Conservation (phyloP, 1,140 invertebrate species). For the Neodiprion lecontei region DNA sequence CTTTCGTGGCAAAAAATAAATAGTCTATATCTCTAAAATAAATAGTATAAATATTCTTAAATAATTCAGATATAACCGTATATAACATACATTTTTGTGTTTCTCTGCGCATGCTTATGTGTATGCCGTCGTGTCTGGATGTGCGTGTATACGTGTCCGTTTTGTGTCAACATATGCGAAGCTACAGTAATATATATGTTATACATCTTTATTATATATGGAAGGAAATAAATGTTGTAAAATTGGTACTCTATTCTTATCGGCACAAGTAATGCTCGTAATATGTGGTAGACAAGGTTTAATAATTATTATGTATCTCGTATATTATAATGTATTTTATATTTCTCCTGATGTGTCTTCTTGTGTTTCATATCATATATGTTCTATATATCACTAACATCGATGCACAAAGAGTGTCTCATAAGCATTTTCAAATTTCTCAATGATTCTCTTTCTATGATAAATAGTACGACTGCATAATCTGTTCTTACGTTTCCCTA, state of each 20-base stretch:
- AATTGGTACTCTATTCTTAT: no score
- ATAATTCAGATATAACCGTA: background rate
- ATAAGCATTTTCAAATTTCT: constrained; percentile 1
- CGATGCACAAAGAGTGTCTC: background rate
- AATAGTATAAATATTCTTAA: background rate
- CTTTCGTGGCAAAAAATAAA: background rate
- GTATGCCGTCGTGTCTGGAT: background rate
- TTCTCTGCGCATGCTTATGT: background rate
- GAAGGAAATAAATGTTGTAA: no score
- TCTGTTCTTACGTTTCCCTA: background rate
- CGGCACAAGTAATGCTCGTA: no score
- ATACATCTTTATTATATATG: no score
- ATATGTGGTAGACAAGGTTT: no score
- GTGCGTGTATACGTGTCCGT: no score
- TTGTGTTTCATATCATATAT: background rate
- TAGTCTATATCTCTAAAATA: background rate
- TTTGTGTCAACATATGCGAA: no score
- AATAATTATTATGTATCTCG: no score
- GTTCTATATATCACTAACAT: background rate
- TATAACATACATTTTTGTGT: background rate
- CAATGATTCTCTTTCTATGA: background rate
- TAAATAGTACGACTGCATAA: no score
- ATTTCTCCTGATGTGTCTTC: background rate
- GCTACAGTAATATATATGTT: no score
- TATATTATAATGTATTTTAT: background rate